Base-by-base conservation (phyloP, 2,113 vertebrate genomes). In the Rhynchopsitta pachyrhyncha region DNA sequence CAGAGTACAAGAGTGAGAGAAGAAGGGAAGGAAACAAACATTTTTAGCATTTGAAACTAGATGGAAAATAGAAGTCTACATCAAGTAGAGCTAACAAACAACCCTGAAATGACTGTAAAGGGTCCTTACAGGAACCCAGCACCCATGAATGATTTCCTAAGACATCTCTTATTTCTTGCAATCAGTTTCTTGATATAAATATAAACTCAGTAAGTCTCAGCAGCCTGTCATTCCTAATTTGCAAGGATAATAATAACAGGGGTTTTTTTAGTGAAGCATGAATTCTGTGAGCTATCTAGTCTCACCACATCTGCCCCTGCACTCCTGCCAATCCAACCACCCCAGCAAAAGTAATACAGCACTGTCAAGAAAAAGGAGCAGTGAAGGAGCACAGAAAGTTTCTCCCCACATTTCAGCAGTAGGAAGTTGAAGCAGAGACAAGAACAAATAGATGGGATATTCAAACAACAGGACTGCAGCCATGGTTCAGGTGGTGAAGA, bases 151-250 rank as follows among this genome's bases (percentile, higher is more conserved):
- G 62, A 90, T 86, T 92, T 89, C 35, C 78, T 88, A 82, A 78
- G 70, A 80, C n/a, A 50, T 46, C 20, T 90, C 64, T 86, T 88
- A 97, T 42, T 95, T 88, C 92, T 82, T 83, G 64, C 90, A 64
- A 83, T 94, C 79, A 81, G 76, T 92, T 97, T 95, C 86, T 88
- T 94, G 80, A 93, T 78, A 88, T 47, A 95, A 96, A 91, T 93
- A 95, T 55, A 96, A 96, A 90, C 68, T 67, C 60, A 75, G 64
- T 90, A 90, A 94, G 77, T 19, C 66, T 92, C 90, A 35, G 80
- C 80, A 95, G 82, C 60, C 80, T 93, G 95, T 92, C 90, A 90
- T 71, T 87, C 84, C 95, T 79, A 88, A 96, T 97, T 93, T 96
- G 90, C 73, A 96, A 90, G 66, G 76, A 60, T 93, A 95, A 96